Evolutionary conservation across 2,888 invertebrate genomes (phyloP).

Genomic region (Agrotis clavis): DNA sequence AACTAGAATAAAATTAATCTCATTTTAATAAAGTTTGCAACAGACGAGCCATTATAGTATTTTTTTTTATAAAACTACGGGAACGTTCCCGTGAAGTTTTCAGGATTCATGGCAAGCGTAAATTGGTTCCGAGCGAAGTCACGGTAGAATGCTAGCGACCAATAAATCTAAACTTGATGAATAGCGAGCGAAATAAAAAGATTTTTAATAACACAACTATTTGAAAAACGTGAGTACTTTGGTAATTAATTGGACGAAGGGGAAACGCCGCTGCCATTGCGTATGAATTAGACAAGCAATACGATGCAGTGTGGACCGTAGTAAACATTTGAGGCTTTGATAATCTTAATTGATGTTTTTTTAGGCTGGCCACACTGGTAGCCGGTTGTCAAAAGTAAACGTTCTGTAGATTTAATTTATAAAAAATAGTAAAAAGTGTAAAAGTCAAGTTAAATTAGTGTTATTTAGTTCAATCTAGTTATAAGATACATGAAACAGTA

Average conservation of each 20-base stretch:
- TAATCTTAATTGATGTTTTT: too few species aligned
- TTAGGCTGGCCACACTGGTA: too few species aligned
- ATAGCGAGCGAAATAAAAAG: constrained; percentile 44
- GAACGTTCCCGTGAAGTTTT: constrained; percentile 21
- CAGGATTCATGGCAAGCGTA: constrained; percentile 21
- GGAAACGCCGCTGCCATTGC: constrained; percentile 3
- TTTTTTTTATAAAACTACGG: constrained; percentile 4
- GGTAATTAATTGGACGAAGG: constrained; percentile 53
- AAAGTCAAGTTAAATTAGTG: too few species aligned
- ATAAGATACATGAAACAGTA: too few species aligned
- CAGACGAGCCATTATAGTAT: neutral
- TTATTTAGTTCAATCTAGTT: too few species aligned
- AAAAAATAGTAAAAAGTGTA: too few species aligned
- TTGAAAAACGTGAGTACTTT: constrained; percentile 42
- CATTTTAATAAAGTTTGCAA: constrained; percentile 10
- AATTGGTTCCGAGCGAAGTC: constrained; percentile 41
- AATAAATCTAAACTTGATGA: constrained; percentile 60
- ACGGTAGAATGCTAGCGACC: constrained; percentile 28
- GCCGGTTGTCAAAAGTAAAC: too few species aligned
- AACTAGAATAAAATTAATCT: constrained; percentile 1
- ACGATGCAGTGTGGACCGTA: too few species aligned
- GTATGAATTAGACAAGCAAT: constrained; percentile 9
- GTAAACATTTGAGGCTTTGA: too few species aligned
- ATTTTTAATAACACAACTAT: constrained; percentile 59
- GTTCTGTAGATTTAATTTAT: too few species aligned